Percentiles rank a stretch among this genome's conserved stretches.
phyloP scores from a whole-genome alignment of 2,113 vertebrate genomes.

The Burhinus oedicnemus region DNA sequence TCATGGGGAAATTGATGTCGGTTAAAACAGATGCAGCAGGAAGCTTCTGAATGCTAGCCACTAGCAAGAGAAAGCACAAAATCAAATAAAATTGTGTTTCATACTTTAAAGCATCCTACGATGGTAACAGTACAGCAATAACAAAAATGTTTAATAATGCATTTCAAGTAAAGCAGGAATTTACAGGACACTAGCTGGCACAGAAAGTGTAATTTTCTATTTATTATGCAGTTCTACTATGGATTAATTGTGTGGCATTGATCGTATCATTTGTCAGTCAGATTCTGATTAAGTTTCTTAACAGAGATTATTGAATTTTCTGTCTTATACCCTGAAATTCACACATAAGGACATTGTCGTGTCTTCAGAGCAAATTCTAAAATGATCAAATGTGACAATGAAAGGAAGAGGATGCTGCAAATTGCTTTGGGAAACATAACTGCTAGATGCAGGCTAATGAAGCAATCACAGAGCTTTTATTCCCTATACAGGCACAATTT shows the following conservation, averaged over 20 bases:
- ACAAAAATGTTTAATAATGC: neutral
- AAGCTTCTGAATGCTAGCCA: slow-evolving; percentile 98
- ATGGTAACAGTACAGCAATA: neutral
- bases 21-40: slow-evolving; percentile 95
- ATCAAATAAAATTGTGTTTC: neutral
- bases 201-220: neutral
- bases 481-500: neutral
- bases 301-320: neutral
- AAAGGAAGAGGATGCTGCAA: slow-evolving; percentile 30
- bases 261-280: neutral
- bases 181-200: neutral
- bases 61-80: slow-evolving; percentile 73
- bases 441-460: slow-evolving; percentile 20
- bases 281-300: slow-evolving; percentile 20
- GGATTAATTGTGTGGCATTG: neutral
- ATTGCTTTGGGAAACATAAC: slow-evolving; percentile 31
- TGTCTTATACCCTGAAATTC: neutral
- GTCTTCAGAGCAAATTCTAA: slow-evolving; percentile 48
- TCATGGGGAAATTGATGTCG: slow-evolving; percentile 99
- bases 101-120: neutral
- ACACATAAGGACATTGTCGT: neutral
- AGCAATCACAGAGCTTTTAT: slow-evolving; percentile 1
- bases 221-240: neutral
- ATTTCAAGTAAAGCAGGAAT: slow-evolving; percentile 14
- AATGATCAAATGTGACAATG: slow-evolving; percentile 56